Evolutionary conservation across 92 coral and sea anemone species (phyloP), one percentile per base, ranked within the genome.

Genomic region (Heteractis magnifica): DNA sequence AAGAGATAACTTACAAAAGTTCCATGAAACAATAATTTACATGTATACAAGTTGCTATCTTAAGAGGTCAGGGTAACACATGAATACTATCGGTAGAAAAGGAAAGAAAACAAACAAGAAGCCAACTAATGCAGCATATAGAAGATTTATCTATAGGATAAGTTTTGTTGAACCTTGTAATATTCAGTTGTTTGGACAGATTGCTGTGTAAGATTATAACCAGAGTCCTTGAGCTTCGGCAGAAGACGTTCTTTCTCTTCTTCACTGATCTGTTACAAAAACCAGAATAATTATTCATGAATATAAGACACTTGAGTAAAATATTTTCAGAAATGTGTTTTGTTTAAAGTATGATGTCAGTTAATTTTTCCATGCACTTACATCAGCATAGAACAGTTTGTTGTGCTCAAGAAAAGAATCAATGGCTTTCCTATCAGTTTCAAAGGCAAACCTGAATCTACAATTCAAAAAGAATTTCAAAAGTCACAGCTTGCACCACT

Each of bases 141-240:
- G 13, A 15, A 4, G 13, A 10, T 11, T 7, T 15, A n/a, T 58
- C 5, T 7, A 58, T 58, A 4, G 18, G 16, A 10, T 15, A 15
- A 58, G 16, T n/a, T 65, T 65, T 6, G 44, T 58, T 79, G 74
- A 70, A 93, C 98, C 93, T 95, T 95, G 80, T 90, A 95, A 81
- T 91, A 95, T 56, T 95, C 93, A 58, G 90, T 87, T 15, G 52
- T 44, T n/a, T 83, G 9, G 7, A 92, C 98, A 19, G 34, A 53
- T 14, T 68, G 77, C 44, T 4, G 34, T 4, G 75, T 81, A 49
- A 88, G 83, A 58, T 89, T 88, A 59, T 60, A 87, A 10, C 92
- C 94, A 55, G 98, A 79, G 65, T 72, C 79, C 44, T 10, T 85
- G 65, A 95, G 82, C 62, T 90, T 59, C 1, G 6, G 20, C 4